Evolutionary conservation across 2,888 invertebrate genomes (phyloP).

Genomic region (Elmis aenea): DNA sequence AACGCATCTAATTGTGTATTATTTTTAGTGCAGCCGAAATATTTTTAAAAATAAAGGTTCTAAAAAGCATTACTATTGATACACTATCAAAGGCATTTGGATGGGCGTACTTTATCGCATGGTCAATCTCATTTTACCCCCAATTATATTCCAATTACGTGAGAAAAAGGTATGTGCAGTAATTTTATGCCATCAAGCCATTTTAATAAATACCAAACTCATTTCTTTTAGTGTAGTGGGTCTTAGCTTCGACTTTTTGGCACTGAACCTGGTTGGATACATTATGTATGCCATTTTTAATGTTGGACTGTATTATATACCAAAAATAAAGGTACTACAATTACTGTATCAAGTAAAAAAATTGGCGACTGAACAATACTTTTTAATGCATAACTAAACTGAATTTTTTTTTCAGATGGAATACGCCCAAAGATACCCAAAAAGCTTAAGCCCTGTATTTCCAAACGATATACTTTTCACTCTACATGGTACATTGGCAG

Average conservation of each 20-base stretch:
- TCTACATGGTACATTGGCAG: constrained; percentile 79
- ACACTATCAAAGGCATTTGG: constrained; percentile 74
- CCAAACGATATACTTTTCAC: constrained; percentile 91
- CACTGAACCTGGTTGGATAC: constrained; percentile 85
- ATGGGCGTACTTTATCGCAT: constrained; percentile 94
- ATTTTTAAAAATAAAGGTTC: constrained; percentile 68
- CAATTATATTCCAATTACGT: constrained; percentile 84
- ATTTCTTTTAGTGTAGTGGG: constrained; percentile 74
- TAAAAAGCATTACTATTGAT: constrained; percentile 61
- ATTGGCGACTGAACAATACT: no score
- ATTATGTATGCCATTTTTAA: constrained; percentile 85
- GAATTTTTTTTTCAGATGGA: constrained; percentile 58
- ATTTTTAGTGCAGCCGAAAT: constrained; percentile 61
- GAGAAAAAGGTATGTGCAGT: constrained; percentile 71
- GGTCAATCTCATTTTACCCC: constrained; percentile 96
- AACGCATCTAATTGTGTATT: no score
- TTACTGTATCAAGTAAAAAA: no score
- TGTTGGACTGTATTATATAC: constrained; percentile 75
- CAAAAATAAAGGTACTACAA: constrained; percentile 68
- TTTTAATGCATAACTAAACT: no score
- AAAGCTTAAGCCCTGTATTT: constrained; percentile 82
- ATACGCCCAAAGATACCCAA: constrained; percentile 71
- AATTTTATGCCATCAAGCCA: not conserved
- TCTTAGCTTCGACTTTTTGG: constrained; percentile 88
- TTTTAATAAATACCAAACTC: not conserved